Evolutionary conservation across 2,888 invertebrate species (phyloP).

Genomic region (Odontocerum albicorne): DNA sequence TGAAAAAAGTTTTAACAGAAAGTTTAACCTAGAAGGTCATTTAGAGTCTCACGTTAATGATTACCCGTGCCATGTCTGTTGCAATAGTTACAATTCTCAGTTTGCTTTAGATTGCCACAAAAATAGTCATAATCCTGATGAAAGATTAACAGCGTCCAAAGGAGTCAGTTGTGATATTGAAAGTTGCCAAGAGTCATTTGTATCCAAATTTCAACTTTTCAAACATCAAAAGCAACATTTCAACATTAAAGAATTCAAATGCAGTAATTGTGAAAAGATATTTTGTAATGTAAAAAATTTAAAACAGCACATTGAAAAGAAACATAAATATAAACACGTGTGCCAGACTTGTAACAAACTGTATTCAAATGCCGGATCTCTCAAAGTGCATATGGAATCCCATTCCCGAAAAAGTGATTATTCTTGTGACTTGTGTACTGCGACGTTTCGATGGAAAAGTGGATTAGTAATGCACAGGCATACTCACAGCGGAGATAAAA

Average conservation of each 20-base stretch:
- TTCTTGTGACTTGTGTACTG: slow-evolving; percentile 3
- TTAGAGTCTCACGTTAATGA: slow-evolving; percentile 36
- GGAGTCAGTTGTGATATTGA: slow-evolving; percentile 32
- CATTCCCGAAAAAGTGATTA: not conserved
- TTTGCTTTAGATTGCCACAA: slow-evolving; percentile 37
- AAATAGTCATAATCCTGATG: slow-evolving; percentile 29
- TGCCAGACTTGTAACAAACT: slow-evolving; percentile 38
- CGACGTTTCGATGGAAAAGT: slow-evolving; percentile 6
- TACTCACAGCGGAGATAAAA: not conserved
- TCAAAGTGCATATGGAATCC: not conserved
- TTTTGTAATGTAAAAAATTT: slow-evolving; percentile 34
- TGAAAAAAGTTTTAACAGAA: slow-evolving; percentile 36
- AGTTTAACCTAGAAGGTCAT: slow-evolving; percentile 37
- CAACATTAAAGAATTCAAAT: slow-evolving; percentile 28
- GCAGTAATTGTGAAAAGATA: slow-evolving; percentile 34
- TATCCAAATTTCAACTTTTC: slow-evolving; percentile 36
- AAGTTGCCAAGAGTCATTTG: slow-evolving; percentile 33
- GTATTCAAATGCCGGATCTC: not conserved
- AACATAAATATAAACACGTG: slow-evolving; percentile 26
- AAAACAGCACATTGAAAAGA: slow-evolving; percentile 35
- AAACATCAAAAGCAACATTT: slow-evolving; percentile 35
- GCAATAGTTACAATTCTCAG: slow-evolving; percentile 37
- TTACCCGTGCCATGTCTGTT: slow-evolving; percentile 37
- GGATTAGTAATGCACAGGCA: slow-evolving; percentile 1
- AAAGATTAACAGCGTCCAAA: not conserved